A percentile compares a stretch with the other conserved stretches of the same genome.
Conservation (phyloP, 2,888 invertebrate genomes). For the Acleris laterana region DNA sequence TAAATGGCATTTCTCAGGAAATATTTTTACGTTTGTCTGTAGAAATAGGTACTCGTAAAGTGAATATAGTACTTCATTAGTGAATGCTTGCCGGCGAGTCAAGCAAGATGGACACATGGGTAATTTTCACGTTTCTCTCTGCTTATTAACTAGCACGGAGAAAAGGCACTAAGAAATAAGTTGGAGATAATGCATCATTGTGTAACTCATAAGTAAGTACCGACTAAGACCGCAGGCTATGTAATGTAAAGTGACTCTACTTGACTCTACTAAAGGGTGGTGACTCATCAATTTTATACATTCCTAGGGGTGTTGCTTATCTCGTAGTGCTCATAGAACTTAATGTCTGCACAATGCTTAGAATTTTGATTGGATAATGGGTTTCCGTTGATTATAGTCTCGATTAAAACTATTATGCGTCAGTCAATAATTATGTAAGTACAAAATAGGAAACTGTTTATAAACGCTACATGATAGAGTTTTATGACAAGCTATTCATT, state of each 20-base stretch:
- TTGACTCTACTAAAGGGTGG: neutral
- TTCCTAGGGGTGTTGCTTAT: slow-evolving; percentile 7
- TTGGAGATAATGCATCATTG: too few relatives aligned
- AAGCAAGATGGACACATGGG: too few relatives aligned
- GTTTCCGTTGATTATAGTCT: neutral
- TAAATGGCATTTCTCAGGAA: too few relatives aligned
- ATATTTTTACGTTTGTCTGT: too few relatives aligned
- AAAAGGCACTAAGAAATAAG: too few relatives aligned
- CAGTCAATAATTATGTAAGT: slow-evolving; percentile 35
- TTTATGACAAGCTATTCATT: slow-evolving; percentile 10
- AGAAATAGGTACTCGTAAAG: too few relatives aligned
- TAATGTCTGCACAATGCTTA: too few relatives aligned
- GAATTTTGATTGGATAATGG: neutral
- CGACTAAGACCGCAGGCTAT: neutral
- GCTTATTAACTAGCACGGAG: too few relatives aligned
- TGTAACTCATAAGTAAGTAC: too few relatives aligned
- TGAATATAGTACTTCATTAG: too few relatives aligned
- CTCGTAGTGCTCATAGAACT: slow-evolving; percentile 15
- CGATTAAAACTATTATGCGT: slow-evolving; percentile 12
- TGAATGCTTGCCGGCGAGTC: too few relatives aligned
- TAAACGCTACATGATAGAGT: neutral
- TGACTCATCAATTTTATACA: slow-evolving; percentile 18
- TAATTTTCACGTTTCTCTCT: too few relatives aligned
- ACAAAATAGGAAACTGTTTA: slow-evolving; percentile 23
- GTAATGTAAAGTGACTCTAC: neutral